Conservation (phyloP, 2,113 vertebrate species). For the Rhea pennata region DNA sequence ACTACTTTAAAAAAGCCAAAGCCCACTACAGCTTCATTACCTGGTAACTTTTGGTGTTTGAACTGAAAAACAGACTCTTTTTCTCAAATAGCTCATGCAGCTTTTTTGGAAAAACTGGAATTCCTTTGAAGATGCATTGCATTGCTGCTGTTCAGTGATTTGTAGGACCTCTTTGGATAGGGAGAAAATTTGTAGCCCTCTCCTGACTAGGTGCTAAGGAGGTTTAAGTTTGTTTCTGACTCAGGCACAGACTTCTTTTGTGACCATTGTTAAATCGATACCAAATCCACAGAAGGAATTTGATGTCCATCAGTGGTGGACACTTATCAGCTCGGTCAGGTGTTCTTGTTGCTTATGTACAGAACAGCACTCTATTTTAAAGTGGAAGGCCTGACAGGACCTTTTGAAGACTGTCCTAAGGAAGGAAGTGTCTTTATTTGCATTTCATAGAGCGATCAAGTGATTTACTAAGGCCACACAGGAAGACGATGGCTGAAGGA, state of each 20-base stretch:
- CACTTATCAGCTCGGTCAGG: neutral
- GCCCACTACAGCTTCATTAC: neutral
- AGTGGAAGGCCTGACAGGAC: neutral
- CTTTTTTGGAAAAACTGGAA: neutral
- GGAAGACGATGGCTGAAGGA: neutral
- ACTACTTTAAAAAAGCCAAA: neutral
- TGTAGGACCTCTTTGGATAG: neutral
- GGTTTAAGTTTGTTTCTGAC: neutral
- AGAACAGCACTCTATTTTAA: neutral
- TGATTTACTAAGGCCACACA: neutral
- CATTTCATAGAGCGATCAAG: rapidly evolving
- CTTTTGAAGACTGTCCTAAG: neutral
- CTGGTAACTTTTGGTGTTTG: neutral
- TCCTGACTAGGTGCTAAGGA: neutral
- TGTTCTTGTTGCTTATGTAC: neutral
- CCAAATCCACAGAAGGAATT: neutral
- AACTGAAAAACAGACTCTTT: neutral
- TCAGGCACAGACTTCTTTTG: neutral
- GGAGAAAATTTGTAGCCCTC: neutral
- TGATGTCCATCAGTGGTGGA: neutral
- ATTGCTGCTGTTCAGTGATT: neutral
- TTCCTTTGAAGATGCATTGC: neutral
- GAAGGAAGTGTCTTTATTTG: neutral
- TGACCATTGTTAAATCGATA: neutral
- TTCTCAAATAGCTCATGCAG: neutral